phyloP scores from a whole-genome alignment of 2,113 vertebrate species.

The Myotis yumanensis region DNA sequence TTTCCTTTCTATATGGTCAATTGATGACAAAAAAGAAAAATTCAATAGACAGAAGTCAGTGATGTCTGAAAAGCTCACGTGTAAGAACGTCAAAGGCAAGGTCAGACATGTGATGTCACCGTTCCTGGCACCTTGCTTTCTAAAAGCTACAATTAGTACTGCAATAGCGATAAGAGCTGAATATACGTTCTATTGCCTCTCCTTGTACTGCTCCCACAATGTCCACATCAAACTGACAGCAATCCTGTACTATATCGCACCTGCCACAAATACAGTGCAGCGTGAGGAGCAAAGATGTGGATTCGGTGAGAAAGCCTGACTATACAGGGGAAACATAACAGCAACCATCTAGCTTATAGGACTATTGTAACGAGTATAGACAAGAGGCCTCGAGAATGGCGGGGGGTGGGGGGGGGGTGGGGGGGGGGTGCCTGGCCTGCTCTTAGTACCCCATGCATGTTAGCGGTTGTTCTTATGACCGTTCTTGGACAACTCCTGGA shows the following conservation, averaged over 20 bases:
- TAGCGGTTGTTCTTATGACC: not conserved
- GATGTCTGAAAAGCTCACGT: not conserved
- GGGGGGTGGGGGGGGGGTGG: too few species aligned
- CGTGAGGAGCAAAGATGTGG: not conserved
- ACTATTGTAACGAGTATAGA: not conserved
- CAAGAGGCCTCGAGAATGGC: not conserved
- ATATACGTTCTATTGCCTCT: not conserved
- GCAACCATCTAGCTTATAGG: not conserved
- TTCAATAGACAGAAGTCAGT: not conserved
- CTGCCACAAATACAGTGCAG: accelerated
- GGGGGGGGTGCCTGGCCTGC: not conserved
- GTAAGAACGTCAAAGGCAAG: not conserved
- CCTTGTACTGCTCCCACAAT: not conserved
- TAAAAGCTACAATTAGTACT: not conserved
- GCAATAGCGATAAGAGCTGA: not conserved
- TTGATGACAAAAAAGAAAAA: not conserved
- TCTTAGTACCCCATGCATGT: not conserved
- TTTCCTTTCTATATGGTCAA: not conserved
- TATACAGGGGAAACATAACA: not conserved
- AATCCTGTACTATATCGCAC: not conserved
- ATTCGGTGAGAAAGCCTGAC: not conserved
- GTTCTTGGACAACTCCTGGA: not conserved
- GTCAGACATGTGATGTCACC: not conserved
- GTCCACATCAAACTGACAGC: not conserved
- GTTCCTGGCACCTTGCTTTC: not conserved